Evolutionary conservation across 2,888 invertebrate genomes (phyloP), one percentile per base, ranked within the genome.

Genomic region (Zaprionus obscuricornis): DNA sequence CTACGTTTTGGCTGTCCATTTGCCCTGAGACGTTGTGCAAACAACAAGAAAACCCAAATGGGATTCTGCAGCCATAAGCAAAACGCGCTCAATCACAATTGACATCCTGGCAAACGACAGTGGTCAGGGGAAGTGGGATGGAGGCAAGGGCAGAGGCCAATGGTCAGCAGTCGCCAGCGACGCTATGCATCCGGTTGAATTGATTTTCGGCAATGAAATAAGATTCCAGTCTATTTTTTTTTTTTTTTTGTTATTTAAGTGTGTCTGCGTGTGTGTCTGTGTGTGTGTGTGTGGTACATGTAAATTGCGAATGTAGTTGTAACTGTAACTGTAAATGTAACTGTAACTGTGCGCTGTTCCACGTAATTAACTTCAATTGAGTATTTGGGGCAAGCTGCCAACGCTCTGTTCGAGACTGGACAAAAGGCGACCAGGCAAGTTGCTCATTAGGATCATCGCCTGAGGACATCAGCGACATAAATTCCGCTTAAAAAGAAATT

Each of bases 151-250:
- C 31, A 39, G 20, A 37, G 60, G 13, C 52, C 66, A 55, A 59
- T 31, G 75, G 74, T 75, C 76, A 76, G 58, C 66, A 64, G 76
- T 29, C 52, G 58, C 50, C 60, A 57, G 34, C 46, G 66, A 57
- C 69, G 60, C 57, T 76, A 65, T 79, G 81, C 86, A 86, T 82
- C 81, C 81, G 86, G 81, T 67, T 77, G 66, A 77, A 81, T 81
- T 83, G 76, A 79, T 75, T 78, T 74, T 39, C 27, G 45, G 40
- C 59, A 40, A 39, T 43, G 45, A 67, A 74, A 50, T 51, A 43
- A 29, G 3, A 7, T 39, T 13, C 20, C 16, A 33, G 34, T 54
- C 5, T 47, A 6, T 5, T 13, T 5, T 39, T 17, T 14, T 7
- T 6, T n/a, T 10, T 2, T 18, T 10, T 16, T 37, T 34, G 50